These are phyloP conservation scores for Botia almorhae DNA, from an alignment of 2,797 vertebrate species.

Conservation along the genomic window DNA sequence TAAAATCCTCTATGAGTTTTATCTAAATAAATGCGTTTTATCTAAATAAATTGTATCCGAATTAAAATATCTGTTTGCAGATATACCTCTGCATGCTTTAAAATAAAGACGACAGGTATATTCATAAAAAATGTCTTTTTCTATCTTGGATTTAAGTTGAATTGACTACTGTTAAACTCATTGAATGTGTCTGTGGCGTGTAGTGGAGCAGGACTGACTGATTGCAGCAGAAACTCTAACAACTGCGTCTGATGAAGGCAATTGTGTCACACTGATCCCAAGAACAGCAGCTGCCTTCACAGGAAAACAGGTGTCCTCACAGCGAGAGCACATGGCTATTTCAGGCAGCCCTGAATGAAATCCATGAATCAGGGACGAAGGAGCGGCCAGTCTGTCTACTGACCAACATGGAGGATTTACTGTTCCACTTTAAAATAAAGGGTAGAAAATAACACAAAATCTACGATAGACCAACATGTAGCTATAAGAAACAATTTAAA, in stretches of 20 bases:
- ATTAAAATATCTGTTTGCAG: too few species aligned
- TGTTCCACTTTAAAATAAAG: not conserved
- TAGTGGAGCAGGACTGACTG: not conserved
- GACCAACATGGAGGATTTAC: not conserved
- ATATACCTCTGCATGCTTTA: too few species aligned
- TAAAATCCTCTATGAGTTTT: too few species aligned
- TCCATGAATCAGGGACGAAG: not conserved
- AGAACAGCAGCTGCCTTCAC: constrained; percentile 33
- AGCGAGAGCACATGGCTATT: constrained; percentile 42
- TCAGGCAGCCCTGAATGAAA: constrained; percentile 16
- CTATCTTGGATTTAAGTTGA: too few species aligned
- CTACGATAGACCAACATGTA: not conserved
- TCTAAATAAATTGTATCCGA: too few species aligned
- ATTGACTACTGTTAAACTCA: not conserved
- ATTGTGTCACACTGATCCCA: constrained; percentile 20
- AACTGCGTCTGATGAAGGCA: constrained; percentile 25
- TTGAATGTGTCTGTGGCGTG: not conserved
- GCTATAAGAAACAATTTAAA: not conserved
- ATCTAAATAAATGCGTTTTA: too few species aligned
- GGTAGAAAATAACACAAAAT: not conserved
- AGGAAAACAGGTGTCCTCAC: constrained; percentile 49
- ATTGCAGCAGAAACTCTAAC: constrained; percentile 1
- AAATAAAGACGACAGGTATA: too few species aligned
- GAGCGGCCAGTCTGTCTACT: not conserved
- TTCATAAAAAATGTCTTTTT: too few species aligned